Evolutionary conservation across 1,140 invertebrate genomes (phyloP).

Genomic region (Olivierus martensii): DNA sequence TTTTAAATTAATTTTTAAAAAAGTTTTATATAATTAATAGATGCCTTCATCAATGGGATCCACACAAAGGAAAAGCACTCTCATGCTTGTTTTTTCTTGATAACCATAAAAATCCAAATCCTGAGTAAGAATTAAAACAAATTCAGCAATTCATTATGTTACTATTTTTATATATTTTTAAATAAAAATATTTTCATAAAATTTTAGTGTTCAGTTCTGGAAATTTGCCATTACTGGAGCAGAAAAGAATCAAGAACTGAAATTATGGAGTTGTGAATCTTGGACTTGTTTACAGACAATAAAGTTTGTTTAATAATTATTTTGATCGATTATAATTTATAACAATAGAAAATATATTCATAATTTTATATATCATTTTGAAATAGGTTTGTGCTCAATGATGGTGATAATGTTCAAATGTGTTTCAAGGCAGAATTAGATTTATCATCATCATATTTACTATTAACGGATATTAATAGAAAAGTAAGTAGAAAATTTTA

Average conservation of each 20-base stretch:
- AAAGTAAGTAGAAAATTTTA: conserved; percentile 24
- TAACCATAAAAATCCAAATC: conserved; percentile 63
- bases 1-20: no score
- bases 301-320: conserved; percentile 30
- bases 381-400: conserved; percentile 8
- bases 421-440: conserved; percentile 64
- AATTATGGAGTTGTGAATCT: conserved; percentile 84
- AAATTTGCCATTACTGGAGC: conserved; percentile 83
- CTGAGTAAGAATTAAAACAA: conserved; percentile 51
- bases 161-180: background rate
- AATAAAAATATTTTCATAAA: background rate
- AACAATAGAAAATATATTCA: background rate
- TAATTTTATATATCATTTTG: background rate
- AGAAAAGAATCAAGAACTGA: conserved; percentile 76
- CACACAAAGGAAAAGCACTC: conserved; percentile 69
- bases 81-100: conserved; percentile 81
- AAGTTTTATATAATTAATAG: conserved; percentile 25
- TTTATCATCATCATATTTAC: conserved; percentile 60
- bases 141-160: background rate
- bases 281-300: conserved; percentile 87
- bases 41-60: conserved; percentile 79
- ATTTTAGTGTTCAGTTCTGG: conserved; percentile 69
- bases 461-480: conserved; percentile 68
- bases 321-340: background rate
- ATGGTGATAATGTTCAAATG: conserved; percentile 20